Conservation (phyloP, 2,113 vertebrate species). For the Planiliza haematocheilus region DNA sequence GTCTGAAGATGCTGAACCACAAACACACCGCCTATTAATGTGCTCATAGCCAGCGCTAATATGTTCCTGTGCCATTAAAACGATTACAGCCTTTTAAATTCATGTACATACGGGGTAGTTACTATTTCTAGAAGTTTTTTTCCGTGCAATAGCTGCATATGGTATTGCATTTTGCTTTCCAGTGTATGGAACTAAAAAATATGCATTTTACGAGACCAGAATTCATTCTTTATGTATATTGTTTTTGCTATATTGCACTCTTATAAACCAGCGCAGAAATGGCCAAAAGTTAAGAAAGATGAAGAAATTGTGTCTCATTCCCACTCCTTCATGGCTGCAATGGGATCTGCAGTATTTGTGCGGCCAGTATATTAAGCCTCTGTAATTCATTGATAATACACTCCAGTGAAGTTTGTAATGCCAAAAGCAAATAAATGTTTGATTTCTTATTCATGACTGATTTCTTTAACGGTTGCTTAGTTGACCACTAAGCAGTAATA, state of each 20-base stretch:
- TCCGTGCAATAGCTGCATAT: not conserved
- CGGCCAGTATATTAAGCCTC: not conserved
- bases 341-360: not conserved
- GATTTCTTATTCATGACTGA: conserved; percentile 6
- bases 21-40: not conserved
- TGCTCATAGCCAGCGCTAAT: conserved; percentile 16
- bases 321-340: not conserved
- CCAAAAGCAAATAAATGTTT: conserved; percentile 56
- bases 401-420: conserved; percentile 29
- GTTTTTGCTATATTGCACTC: not conserved
- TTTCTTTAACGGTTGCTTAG: not conserved
- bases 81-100: not conserved
- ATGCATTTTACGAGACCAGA: no score
- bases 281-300: not conserved
- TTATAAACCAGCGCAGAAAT: not conserved
- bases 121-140: not conserved
- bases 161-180: conserved; percentile 1
- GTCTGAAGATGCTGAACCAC: not conserved
- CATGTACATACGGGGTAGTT: not conserved
- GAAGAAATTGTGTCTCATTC: not conserved
- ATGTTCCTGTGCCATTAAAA: conserved; percentile 20
- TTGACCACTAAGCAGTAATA: not conserved
- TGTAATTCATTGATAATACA: conserved; percentile 1
- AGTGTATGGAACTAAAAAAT: not conserved
- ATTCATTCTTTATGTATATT: not conserved